Evolutionary conservation across 1,140 invertebrate genomes (phyloP), one percentile per base, ranked within the genome.

Genomic region (Tetragonula clypearis): DNA sequence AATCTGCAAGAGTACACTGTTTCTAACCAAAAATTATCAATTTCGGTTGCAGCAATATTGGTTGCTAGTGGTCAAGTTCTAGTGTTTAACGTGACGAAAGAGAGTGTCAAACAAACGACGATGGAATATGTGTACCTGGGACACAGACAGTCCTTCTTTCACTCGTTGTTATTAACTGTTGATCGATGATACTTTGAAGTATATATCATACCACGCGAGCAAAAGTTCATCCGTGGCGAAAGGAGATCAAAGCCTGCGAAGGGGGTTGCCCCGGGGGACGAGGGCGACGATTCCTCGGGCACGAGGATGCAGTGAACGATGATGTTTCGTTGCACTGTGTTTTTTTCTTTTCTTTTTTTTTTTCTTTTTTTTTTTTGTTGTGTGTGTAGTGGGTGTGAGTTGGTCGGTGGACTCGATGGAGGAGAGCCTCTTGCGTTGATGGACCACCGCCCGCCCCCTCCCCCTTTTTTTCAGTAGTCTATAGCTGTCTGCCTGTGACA

Each of bases 261-360:
- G 8, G 56, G 3, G 30, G 53, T 21, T n/a, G 3, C 11, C 11
- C 56, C 56, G 56, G 6, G 23, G 60, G 15, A 60, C 55, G 75
- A 85, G 21, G 84, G 79, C 60, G 79, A 85, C 77, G 80, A 66
- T 82, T 79, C 56, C 30, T 26, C 49, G 26, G 41, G 73, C 74
- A 78, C 49, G 17, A 35, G 35, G 49, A 77, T 83, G 49, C 74
- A 82, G 74, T 73, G 65, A 88, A 90, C 91, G 88, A 93, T 92
- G 92, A 93, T 92, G 92, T 89, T 87, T 87, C 86, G 84, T 78
- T 75, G 72, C 91, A 89, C 91, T 93, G 91, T 93, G 91, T 92
- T 93, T 41, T 41, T 6, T 41, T 49, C 6, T 49, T 49, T 49
- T 8, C 6, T 49, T 49, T 11, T 9, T 49, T 49, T 41, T 5